These are phyloP conservation scores for Steinernema hermaphroditum DNA, from an alignment of 2,888 invertebrate genomes.

Conservation along the genomic window DNA sequence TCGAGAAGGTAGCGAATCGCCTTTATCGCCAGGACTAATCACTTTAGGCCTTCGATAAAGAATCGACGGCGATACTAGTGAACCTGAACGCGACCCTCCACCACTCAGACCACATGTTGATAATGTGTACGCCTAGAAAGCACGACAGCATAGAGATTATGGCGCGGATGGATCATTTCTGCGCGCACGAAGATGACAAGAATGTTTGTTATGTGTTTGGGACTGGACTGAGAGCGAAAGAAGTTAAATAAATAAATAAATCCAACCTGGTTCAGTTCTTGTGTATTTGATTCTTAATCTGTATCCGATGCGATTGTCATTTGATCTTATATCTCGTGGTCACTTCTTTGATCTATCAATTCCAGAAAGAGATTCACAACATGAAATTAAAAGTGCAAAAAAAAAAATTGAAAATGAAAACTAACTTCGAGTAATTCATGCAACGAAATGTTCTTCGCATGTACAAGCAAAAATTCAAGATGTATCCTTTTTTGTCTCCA, in stretches of 20 bases:
- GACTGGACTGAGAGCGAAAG: constrained; percentile 15
- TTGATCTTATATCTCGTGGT: no score
- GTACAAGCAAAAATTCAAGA: no score
- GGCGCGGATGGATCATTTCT: constrained; percentile 8
- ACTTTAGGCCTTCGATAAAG: neutral
- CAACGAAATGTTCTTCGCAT: no score
- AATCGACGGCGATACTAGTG: neutral
- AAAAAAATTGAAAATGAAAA: no score
- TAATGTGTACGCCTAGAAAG: neutral
- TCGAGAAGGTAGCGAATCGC: neutral
- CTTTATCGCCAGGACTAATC: neutral
- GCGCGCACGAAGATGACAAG: neutral
- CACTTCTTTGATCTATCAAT: no score
- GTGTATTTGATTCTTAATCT: no score
- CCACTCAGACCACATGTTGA: neutral
- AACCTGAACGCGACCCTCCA: constrained; percentile 9
- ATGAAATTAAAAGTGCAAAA: no score
- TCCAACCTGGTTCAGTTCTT: no score
- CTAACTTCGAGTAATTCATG: no score
- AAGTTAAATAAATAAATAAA: neutral
- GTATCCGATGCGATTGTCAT: no score
- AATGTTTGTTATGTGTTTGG: constrained; percentile 8
- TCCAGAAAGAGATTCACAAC: no score
- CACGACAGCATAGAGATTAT: neutral
- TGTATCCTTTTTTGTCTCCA: no score